These are phyloP conservation scores for Leucozona laternaria DNA, from an alignment of 2,888 invertebrate species.

Conservation along the genomic window DNA sequence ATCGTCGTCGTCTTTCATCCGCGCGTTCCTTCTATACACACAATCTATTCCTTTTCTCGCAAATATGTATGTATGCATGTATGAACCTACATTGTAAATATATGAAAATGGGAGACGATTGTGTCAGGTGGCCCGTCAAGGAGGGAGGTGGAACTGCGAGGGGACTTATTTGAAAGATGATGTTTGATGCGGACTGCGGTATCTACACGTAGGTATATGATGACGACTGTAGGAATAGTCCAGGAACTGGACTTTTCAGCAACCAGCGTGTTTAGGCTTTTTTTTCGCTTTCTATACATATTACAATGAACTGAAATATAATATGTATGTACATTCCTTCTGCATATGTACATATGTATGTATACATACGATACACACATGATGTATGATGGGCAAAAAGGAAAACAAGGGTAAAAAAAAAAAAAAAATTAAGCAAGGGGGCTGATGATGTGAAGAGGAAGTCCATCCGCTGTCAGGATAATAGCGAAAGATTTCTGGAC, in stretches of 20 bases:
- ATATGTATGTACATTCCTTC: constrained; percentile 34
- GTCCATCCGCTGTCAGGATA: constrained; percentile 75
- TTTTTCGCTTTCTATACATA: constrained; percentile 18
- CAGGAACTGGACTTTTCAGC: constrained; percentile 65
- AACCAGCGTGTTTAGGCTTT: constrained; percentile 50
- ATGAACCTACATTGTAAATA: too few species aligned
- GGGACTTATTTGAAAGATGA: constrained; percentile 66
- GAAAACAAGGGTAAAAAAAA: constrained; percentile 28
- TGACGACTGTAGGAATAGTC: constrained; percentile 49
- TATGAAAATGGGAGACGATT: constrained; percentile 3
- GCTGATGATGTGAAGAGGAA: constrained; percentile 70
- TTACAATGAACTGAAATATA: constrained; percentile 72
- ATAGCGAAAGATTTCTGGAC: constrained; percentile 76
- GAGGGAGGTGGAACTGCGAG: constrained; percentile 1
- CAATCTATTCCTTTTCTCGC: constrained; percentile 58
- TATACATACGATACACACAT: constrained; percentile 24
- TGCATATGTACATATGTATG: constrained; percentile 16
- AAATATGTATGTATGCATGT: constrained; percentile 28
- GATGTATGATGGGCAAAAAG: constrained; percentile 23
- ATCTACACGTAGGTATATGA: constrained; percentile 49
- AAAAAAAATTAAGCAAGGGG: constrained; percentile 28
- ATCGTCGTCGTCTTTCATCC: constrained; percentile 74
- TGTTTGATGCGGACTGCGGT: constrained; percentile 68
- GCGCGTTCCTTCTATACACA: constrained; percentile 54
- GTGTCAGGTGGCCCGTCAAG: constrained; percentile 55